Conservation (phyloP, 2,888 invertebrate species). For the Ischnura elegans region DNA sequence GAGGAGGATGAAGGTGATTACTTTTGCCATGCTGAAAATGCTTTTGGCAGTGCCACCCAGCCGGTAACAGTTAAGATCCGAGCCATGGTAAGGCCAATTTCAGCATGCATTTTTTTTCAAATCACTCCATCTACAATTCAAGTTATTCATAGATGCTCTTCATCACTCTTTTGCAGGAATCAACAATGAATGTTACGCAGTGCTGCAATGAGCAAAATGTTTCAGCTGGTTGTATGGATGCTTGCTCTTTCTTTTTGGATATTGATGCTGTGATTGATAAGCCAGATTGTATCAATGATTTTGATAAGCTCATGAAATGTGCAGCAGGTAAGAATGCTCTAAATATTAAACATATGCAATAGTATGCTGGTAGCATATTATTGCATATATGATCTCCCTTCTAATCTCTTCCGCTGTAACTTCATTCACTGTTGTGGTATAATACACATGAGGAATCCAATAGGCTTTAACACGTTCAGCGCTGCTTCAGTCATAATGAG, state of each 20-base stretch:
- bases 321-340: constrained; percentile 83
- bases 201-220: constrained; percentile 92
- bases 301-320: constrained; percentile 92
- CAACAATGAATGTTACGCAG: constrained; percentile 84
- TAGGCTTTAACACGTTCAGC: no score
- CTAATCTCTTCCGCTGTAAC: no score
- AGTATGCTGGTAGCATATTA: no score
- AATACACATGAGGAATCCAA: no score
- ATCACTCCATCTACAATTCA: neutral
- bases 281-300: constrained; percentile 89
- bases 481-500: no score
- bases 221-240: constrained; percentile 87
- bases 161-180: constrained; percentile 11
- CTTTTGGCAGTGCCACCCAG: constrained; percentile 86
- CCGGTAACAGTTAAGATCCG: constrained; percentile 87
- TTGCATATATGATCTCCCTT: no score
- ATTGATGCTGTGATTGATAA: constrained; percentile 90
- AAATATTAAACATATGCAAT: neutral
- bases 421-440: no score
- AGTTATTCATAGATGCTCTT: neutral
- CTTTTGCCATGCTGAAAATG: constrained; percentile 92
- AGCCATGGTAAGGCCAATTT: constrained; percentile 77
- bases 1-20: constrained; percentile 89
- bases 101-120: neutral
- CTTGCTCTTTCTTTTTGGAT: constrained; percentile 91